A percentile compares a stretch with the other conserved stretches of the same genome.
Evolutionary conservation across 2,113 vertebrate genomes (phyloP).

Genomic region (Tyto alba): DNA sequence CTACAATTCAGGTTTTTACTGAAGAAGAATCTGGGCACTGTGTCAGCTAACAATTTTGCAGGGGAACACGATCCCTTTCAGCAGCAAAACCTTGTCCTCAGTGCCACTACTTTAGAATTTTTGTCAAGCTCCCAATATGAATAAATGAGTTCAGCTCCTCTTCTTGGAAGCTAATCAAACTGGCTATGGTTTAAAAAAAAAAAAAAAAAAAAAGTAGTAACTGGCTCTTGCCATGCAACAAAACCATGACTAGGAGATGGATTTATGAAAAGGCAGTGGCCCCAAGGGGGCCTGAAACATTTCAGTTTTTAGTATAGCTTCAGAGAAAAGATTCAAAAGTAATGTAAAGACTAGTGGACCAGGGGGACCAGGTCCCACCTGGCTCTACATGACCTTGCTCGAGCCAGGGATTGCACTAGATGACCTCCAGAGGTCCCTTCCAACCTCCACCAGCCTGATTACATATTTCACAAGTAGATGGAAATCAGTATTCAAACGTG

Average conservation of each 20-base stretch:
- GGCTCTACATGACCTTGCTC: not conserved
- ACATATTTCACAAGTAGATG: not conserved
- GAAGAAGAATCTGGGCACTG: not conserved
- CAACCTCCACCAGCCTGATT: not conserved
- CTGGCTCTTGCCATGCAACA: not conserved
- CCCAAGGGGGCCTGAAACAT: not conserved
- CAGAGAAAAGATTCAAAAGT: not conserved
- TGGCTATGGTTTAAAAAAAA: not conserved
- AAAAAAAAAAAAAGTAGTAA: rapidly evolving
- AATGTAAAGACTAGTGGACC: not conserved
- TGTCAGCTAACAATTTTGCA: not conserved
- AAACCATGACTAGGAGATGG: not conserved
- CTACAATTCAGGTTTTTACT: not conserved
- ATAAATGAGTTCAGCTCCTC: not conserved
- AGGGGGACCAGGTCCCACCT: not conserved
- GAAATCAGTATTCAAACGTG: rapidly evolving
- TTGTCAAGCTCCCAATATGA: rapidly evolving
- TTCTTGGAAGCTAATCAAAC: not conserved
- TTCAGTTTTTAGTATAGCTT: not conserved
- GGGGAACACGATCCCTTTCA: not conserved
- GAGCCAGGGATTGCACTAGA: not conserved
- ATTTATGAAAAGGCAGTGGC: not conserved
- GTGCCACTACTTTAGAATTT: not conserved
- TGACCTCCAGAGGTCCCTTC: not conserved
- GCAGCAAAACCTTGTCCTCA: not conserved